phyloP scores from a whole-genome alignment of 2,888 invertebrate genomes.

The Microctonus brassicae region DNA sequence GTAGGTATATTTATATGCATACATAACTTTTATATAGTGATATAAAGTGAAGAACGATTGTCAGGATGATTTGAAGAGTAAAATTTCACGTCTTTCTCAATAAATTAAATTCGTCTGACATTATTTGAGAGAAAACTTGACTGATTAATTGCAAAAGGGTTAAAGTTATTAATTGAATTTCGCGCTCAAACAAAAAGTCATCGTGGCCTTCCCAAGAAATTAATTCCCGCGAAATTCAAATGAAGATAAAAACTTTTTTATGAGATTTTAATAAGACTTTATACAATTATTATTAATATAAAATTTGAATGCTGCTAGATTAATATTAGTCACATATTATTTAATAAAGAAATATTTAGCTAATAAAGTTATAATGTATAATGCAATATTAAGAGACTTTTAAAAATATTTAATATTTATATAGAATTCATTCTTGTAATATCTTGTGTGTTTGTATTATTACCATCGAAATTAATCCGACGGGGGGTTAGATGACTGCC shows the following conservation, averaged over 20 bases:
- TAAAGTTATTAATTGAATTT: conserved; percentile 10
- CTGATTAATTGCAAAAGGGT: too few species aligned
- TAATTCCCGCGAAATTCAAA: not conserved
- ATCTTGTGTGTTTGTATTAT: not conserved
- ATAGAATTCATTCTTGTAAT: too few species aligned
- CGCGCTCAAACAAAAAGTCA: not conserved
- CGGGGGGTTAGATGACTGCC: conserved; percentile 14
- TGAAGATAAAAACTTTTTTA: not conserved
- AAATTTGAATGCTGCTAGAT: too few species aligned
- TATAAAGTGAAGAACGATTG: not conserved
- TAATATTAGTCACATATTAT: too few species aligned
- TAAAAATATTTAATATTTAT: too few species aligned
- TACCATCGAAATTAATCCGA: not conserved
- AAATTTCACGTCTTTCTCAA: not conserved
- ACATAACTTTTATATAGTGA: not conserved
- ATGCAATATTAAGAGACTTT: not conserved
- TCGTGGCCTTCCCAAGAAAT: not conserved
- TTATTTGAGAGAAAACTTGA: not conserved
- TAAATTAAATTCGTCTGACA: not conserved
- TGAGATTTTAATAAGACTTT: not conserved
- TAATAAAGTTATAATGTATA: too few species aligned
- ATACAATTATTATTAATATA: too few species aligned
- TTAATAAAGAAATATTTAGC: too few species aligned
- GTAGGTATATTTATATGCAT: not conserved
- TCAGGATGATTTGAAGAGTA: not conserved